Percentiles rank a stretch among this genome's conserved stretches.
phyloP scores from a whole-genome alignment of 2,797 vertebrate species.

The Halcyon badia region DNA sequence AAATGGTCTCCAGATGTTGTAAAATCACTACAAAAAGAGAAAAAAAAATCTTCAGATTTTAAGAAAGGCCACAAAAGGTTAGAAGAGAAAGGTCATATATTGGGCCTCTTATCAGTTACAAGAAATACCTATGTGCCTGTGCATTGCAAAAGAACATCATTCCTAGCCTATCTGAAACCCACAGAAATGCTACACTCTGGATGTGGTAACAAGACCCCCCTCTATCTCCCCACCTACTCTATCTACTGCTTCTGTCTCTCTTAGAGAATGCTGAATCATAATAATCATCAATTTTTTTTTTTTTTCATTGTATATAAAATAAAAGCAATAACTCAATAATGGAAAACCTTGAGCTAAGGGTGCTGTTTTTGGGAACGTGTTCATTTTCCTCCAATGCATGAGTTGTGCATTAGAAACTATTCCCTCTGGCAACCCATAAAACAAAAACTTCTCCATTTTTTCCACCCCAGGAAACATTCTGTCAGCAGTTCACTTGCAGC shows the following conservation, averaged over 20 bases:
- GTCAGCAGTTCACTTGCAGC: slow-evolving; percentile 56
- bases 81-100: neutral
- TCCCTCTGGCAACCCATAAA: slow-evolving; percentile 66
- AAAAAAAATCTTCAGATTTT: neutral
- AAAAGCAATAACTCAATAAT: slow-evolving; percentile 35
- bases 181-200: neutral
- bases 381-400: slow-evolving; percentile 39
- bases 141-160: neutral
- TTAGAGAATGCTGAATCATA: slow-evolving; percentile 22
- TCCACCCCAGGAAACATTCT: slow-evolving; percentile 60
- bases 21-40: neutral
- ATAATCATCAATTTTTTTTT: neutral
- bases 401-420: slow-evolving; percentile 19
- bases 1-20: neutral
- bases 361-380: slow-evolving; percentile 11
- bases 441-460: slow-evolving; percentile 50
- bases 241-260: neutral
- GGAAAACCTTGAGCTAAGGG: slow-evolving; percentile 41
- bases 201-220: neutral
- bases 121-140: neutral
- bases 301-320: slow-evolving; percentile 36
- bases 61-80: neutral
- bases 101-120: neutral
- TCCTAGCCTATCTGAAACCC: neutral
- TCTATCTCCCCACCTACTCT: neutral